A percentile compares a stretch with the other conserved stretches of the same genome.
Evolutionary conservation across 2,797 vertebrate species (phyloP).

Genomic region (Hypotaenidia okinawae): DNA sequence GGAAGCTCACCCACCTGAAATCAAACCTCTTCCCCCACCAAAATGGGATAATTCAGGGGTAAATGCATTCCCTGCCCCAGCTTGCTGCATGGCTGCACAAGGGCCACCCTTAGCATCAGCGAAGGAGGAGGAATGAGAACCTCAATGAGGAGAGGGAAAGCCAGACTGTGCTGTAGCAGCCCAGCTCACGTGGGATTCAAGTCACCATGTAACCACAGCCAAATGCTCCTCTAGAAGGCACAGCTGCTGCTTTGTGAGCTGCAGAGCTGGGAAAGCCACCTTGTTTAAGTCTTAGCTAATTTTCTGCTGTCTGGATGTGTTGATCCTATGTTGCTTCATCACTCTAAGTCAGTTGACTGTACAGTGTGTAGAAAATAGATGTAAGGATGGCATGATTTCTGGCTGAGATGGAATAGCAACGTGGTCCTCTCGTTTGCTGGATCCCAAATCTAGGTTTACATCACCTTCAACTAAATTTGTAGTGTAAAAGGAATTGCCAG

Average conservation of each 20-base stretch:
- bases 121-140: not conserved
- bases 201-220: not conserved
- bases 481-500: not conserved
- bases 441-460: not conserved
- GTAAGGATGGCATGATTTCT: not conserved
- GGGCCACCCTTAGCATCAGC: not conserved
- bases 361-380: not conserved
- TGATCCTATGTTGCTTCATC: not conserved
- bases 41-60: not conserved
- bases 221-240: not conserved
- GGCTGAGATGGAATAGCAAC: not conserved
- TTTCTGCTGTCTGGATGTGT: not conserved
- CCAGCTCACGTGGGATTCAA: not conserved
- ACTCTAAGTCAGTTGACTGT: not conserved
- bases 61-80: not conserved
- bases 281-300: not conserved
- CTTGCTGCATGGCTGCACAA: not conserved
- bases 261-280: not conserved
- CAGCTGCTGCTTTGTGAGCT: not conserved
- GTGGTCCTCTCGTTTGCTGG: not conserved
- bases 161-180: not conserved
- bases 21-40: not conserved
- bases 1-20: not conserved
- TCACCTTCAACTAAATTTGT: rapidly evolving
- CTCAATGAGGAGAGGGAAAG: not conserved